These are phyloP conservation scores for Amphiprion clarkii DNA, from an alignment of 2,797 vertebrate species.

Conservation along the genomic window DNA sequence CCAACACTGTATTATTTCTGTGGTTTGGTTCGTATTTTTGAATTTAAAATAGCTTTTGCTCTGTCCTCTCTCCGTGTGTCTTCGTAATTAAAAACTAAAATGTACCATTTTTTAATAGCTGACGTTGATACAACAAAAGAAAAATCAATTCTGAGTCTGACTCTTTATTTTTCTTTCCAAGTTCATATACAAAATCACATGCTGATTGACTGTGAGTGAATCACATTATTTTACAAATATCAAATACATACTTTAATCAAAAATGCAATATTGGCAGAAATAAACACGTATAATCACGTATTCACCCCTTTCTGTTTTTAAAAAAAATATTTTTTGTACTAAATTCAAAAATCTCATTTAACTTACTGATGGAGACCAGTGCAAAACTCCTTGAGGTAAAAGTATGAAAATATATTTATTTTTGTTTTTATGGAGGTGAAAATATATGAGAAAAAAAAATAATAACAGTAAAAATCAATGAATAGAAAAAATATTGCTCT, in stretches of 20 bases:
- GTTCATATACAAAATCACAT: conserved; percentile 43
- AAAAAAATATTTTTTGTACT: too few species aligned
- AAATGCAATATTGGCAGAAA: conserved; percentile 10
- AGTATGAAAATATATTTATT: conserved; percentile 32
- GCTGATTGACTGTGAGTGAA: conserved; percentile 26
- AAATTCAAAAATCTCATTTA: conserved; percentile 4
- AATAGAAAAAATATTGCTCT: background rate
- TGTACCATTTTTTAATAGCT: too few species aligned
- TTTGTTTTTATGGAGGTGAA: background rate
- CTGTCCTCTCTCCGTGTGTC: too few species aligned
- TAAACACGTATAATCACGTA: background rate
- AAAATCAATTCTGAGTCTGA: too few species aligned
- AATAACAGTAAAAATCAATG: background rate
- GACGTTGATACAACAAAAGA: too few species aligned
- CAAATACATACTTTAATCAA: background rate
- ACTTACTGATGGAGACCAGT: conserved; percentile 22
- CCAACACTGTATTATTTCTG: too few species aligned
- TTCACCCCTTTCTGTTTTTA: background rate
- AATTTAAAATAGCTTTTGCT: too few species aligned
- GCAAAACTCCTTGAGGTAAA: conserved; percentile 47
- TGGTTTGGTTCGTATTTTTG: too few species aligned
- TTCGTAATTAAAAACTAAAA: too few species aligned
- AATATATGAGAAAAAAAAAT: conserved; percentile 9
- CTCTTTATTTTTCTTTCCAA: conserved; percentile 37
- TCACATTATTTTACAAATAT: conserved; percentile 61